Conservation (phyloP, 2,113 vertebrate genomes). For the Ctenodactylus gundi region DNA sequence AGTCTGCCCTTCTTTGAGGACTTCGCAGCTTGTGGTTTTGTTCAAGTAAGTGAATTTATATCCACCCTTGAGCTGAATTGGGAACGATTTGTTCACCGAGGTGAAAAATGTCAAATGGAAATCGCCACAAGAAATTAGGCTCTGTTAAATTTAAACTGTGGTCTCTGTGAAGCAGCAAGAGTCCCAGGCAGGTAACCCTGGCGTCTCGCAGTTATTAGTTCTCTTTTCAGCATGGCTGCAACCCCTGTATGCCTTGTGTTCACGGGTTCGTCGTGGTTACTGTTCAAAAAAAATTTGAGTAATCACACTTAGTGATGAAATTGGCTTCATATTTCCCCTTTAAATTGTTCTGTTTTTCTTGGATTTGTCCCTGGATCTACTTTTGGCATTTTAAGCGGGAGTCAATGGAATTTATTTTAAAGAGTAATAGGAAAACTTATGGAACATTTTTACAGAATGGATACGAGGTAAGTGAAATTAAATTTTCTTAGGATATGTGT, state of each 20-base stretch:
- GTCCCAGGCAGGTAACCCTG: neutral
- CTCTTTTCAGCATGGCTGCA: neutral
- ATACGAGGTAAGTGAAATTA: constrained; percentile 13
- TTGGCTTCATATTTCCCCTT: constrained; percentile 59
- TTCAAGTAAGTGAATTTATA: constrained; percentile 87
- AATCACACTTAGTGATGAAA: constrained; percentile 30
- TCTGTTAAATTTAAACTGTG: neutral
- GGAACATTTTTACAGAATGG: neutral
- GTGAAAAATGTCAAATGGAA: constrained; percentile 1
- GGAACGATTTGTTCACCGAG: neutral
- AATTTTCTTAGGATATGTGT: neutral
- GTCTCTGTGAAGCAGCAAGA: neutral
- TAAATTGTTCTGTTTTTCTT: constrained; percentile 59
- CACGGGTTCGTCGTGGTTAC: constrained; percentile 3
- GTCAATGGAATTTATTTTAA: constrained; percentile 45
- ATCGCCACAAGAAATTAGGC: neutral
- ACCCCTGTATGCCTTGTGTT: neutral
- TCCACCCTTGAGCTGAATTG: neutral
- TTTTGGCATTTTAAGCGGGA: constrained; percentile 48
- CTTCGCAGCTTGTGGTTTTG: constrained; percentile 91
- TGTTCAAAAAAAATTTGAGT: constrained; percentile 19
- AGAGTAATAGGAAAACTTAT: constrained; percentile 35
- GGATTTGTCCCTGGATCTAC: constrained; percentile 44
- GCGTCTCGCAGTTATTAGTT: neutral
- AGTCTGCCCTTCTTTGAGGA: constrained; percentile 94